Evolutionary conservation across 2,888 invertebrate genomes (phyloP).

Genomic region (Cheilosia scutellata): DNA sequence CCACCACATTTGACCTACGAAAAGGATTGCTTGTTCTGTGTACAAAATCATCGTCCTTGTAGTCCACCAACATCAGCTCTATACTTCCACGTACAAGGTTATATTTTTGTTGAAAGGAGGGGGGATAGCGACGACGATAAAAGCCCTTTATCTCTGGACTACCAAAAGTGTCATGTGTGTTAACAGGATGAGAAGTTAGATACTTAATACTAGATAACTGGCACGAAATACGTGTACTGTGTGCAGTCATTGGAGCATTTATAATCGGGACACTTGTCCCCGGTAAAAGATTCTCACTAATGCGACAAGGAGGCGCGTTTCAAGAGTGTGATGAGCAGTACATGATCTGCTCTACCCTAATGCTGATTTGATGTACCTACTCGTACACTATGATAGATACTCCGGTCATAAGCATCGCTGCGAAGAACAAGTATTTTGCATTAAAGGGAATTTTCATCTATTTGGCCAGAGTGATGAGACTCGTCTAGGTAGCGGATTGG

Average conservation of each 20-base stretch:
- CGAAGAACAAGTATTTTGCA: constrained; percentile 22
- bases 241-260: constrained; percentile 33
- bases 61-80: neutral
- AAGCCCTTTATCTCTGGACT: constrained; percentile 10
- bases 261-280: constrained; percentile 20
- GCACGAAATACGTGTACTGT: constrained; percentile 8
- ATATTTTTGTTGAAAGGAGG: constrained; percentile 1
- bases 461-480: constrained; percentile 21
- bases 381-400: constrained; percentile 16
- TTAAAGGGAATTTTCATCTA: constrained; percentile 21
- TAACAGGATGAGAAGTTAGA: constrained; percentile 28
- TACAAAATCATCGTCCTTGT: constrained; percentile 25
- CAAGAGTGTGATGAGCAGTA: constrained; percentile 11
- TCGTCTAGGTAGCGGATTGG: constrained; percentile 41
- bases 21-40: neutral
- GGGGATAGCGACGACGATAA: neutral
- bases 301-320: constrained; percentile 30
- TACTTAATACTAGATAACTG: constrained; percentile 20
- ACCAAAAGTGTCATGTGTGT: constrained; percentile 21
- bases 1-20: constrained; percentile 24
- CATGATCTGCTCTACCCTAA: constrained; percentile 32
- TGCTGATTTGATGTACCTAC: constrained; percentile 43
- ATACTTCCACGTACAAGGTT: neutral
- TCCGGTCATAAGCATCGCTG: neutral
- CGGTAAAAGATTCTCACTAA: constrained; percentile 40